Base-by-base conservation (phyloP, 2,113 vertebrate genomes). In the Ictalurus punctatus region DNA sequence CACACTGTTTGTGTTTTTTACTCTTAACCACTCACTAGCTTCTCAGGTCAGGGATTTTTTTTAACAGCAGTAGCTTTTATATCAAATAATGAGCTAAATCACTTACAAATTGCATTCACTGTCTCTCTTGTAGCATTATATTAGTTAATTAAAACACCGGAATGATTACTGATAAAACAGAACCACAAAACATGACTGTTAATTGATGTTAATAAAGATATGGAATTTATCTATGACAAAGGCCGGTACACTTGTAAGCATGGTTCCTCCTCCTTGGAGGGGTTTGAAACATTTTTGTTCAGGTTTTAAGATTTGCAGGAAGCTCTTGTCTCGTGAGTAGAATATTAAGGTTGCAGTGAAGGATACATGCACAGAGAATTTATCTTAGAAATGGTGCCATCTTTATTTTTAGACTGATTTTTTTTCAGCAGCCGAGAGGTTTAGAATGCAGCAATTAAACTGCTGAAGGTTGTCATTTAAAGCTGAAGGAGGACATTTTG, bases 261-360 rank as follows among this genome's bases (percentile, higher is more conserved):
- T 25, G 56, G 13, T 61, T 48, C 9, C 14, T 83, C 19, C 7
- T 83, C 13, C 27, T 81, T 59, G 56, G 80, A 59, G 56, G 17
- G 7, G 0, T 59, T 82, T 27, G 30, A 82, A 56, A 80, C 5
- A 19, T 58, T 58, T 80, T 56, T 56, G 4, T 56, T 34, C 3
- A 82, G 59, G n/a, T 81, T 58, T 58, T 81, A n/a, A 81, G 80
- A 40, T 1, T 63, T 40, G 21, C 12, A 16, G 25, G 21, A 40
- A 40, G 30, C 58, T 83, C 37, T 83, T 63, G 21, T 83, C 58
- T 63, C 12, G 58, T 27, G 58, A 44, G 58, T 21, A 59, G 21
- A 83, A 83, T 83, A 63, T 14, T 14, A 83, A 63, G 58, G 63
- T 82, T 23, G 19, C 56, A 82, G 54, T 34, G 56, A 81, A 30